Percentiles rank a stretch among this genome's conserved stretches.
phyloP scores from a whole-genome alignment of 2,888 invertebrate species.

The Scrobipalpa costella region DNA sequence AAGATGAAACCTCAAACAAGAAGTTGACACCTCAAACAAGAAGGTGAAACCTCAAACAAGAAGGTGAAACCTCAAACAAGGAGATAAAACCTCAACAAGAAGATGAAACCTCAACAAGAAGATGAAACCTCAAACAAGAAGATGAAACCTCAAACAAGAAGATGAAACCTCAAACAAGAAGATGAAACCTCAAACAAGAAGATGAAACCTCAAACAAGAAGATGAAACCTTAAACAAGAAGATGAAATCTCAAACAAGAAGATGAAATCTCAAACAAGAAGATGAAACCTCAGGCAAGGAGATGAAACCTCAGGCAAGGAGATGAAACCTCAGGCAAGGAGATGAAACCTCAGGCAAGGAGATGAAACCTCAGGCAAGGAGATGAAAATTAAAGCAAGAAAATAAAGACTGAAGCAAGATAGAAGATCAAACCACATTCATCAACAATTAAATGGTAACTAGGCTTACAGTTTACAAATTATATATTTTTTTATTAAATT shows the following conservation, averaged over 20 bases:
- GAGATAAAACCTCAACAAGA: constrained; percentile 1
- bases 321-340: constrained; percentile 5
- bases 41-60: constrained; percentile 13
- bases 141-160: constrained; percentile 23
- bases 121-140: constrained; percentile 17
- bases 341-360: constrained; percentile 21
- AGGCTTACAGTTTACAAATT: no score
- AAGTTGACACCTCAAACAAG: constrained; percentile 27
- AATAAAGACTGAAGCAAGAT: constrained; percentile 5
- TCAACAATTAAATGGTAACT: no score
- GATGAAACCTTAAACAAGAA: constrained; percentile 26
- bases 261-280: constrained; percentile 22
- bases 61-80: constrained; percentile 7
- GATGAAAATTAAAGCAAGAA: constrained; percentile 8
- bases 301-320: constrained; percentile 25
- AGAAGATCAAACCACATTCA: background rate
- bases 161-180: constrained; percentile 23
- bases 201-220: constrained; percentile 21
- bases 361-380: constrained; percentile 15
- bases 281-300: constrained; percentile 21
- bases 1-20: constrained; percentile 29
- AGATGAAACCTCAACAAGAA: constrained; percentile 9
- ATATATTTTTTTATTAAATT: no score
- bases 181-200: constrained; percentile 24
- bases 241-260: constrained; percentile 15